Conservation (phyloP, 2,113 vertebrate species). For the Hippocampus barbouri region DNA sequence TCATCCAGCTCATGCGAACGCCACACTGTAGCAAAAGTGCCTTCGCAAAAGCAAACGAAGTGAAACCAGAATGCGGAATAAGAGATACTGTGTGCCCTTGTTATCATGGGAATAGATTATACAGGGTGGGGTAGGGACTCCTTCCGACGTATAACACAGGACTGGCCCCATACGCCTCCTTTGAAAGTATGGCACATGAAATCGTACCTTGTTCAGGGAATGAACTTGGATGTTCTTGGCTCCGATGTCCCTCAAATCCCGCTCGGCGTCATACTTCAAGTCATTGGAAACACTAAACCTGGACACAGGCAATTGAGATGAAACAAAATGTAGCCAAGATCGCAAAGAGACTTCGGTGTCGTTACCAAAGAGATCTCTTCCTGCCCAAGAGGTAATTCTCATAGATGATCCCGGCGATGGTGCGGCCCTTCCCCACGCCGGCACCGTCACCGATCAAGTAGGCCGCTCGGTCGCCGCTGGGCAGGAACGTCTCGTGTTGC, state of each 20-base stretch:
- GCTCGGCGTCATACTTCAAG: slow-evolving; percentile 95
- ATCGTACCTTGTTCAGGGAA: slow-evolving; percentile 93
- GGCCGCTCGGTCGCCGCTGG: slow-evolving; percentile 89
- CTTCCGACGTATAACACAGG: background rate
- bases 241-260: slow-evolving; percentile 94
- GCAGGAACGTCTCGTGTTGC: slow-evolving; percentile 99
- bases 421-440: slow-evolving; percentile 96
- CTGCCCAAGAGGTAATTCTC: slow-evolving; percentile 96
- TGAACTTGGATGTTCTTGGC: slow-evolving; percentile 97
- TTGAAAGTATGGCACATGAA: too few species aligned
- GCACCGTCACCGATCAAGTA: slow-evolving; percentile 97
- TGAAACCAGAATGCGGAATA: too few species aligned
- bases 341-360: background rate
- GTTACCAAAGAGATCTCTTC: slow-evolving; percentile 96
- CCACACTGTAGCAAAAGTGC: too few species aligned
- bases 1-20: too few species aligned
- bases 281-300: slow-evolving; percentile 99
- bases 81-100: too few species aligned
- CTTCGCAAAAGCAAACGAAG: too few species aligned
- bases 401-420: slow-evolving; percentile 96
- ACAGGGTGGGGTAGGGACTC: too few species aligned
- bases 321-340: background rate
- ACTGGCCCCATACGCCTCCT: too few species aligned
- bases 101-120: too few species aligned
- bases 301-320: background rate